Evolutionary conservation across 2,113 vertebrate genomes (phyloP).

Genomic region (Psilopogon haemacephalus): DNA sequence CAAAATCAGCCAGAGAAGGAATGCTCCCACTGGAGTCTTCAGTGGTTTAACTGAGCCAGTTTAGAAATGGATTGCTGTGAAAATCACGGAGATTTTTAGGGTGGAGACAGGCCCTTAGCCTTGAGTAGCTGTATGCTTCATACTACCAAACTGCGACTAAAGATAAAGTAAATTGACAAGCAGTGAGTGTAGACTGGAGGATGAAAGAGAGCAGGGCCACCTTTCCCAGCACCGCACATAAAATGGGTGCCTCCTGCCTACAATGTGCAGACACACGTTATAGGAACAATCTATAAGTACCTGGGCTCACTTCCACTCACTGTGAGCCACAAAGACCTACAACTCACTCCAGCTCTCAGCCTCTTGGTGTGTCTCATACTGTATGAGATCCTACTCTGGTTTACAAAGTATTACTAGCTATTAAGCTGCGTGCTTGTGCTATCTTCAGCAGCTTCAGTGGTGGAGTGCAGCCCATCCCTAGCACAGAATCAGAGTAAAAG

Average conservation of each 20-base stretch:
- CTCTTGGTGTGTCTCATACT: neutral
- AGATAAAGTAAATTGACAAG: neutral
- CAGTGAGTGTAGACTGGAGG: neutral
- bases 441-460: neutral
- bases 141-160: neutral
- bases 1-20: neutral
- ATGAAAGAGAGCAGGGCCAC: neutral
- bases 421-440: neutral
- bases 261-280: rapidly evolving
- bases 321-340: neutral
- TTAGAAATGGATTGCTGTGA: neutral
- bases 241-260: neutral
- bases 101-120: neutral
- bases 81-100: neutral
- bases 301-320: neutral
- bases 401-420: neutral
- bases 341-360: neutral
- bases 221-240: rapidly evolving
- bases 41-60: neutral
- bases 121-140: neutral
- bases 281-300: neutral
- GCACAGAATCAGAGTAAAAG: too few relatives aligned
- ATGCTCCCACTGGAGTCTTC: neutral
- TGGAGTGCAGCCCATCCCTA: neutral
- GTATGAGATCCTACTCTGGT: rapidly evolving